Evolutionary conservation across 2,113 vertebrate genomes (phyloP), one percentile per base, ranked within the genome.

Genomic region (Cottus gobio): DNA sequence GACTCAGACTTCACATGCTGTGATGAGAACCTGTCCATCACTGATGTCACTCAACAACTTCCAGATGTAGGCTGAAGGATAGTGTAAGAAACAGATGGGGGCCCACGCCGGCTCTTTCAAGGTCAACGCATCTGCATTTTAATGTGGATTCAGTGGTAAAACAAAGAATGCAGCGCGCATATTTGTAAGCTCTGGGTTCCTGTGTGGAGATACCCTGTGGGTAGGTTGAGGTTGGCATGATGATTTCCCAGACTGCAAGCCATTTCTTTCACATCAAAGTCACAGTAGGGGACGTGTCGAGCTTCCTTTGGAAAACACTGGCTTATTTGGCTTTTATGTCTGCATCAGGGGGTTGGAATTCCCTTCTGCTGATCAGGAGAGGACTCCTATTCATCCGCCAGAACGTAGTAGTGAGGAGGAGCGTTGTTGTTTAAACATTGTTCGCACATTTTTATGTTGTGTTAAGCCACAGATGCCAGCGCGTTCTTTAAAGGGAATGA

Each of bases 41-140:
- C 84, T 92, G 88, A 93, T 92, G 90, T 94, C 93, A 93, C 90
- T 89, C 90, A 94, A 95, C 89, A 84, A 69, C 90, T 94, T 94
- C 94, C 95, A 95, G 94, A 95, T 95, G 94, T 93, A 76, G 80
- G 28, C 85, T 90, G 60, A 69, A 48, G 71, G 56, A 74, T 67
- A 13, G 77, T 42, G 73, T 36, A 77, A 61, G 75, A 85, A 77
- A 80, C 69, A 63, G 85, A 78, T 65, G 65, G 73, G 66, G 75
- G 83, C 28, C 60, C 50, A 42, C 39, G 46, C 31, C 26, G 60
- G 42, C 87, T 74, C 70, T 70, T 78, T 86, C 84, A 88, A 87
- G 82, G 90, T 92, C 83, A 89, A 71, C 37, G 54, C 52, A 31
- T 75, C 62, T 50, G 30, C 46, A 31, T 79, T 87, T 79, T 75